Percentiles rank a stretch among this genome's conserved stretches.
Conservation (phyloP, 2,113 vertebrate species). For the Solenodon paradoxus region DNA sequence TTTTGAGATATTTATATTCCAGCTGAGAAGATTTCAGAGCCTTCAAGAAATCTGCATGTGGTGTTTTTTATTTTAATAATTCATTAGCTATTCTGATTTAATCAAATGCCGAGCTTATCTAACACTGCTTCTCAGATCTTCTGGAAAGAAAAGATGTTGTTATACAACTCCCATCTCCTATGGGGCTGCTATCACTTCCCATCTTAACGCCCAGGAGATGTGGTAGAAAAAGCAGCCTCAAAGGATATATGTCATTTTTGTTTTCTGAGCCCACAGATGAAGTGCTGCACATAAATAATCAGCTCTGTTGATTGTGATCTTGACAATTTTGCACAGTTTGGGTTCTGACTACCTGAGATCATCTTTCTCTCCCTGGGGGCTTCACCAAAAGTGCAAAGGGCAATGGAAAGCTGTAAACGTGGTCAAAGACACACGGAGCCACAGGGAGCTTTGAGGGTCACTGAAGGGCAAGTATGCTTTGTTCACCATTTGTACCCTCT, state of each 20-base stretch:
- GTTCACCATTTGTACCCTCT: conserved; percentile 36
- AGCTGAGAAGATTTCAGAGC: conserved; percentile 28
- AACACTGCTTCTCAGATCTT: conserved; percentile 20
- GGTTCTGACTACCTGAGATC: conserved; percentile 63
- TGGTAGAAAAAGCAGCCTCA: neutral
- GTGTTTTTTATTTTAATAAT: conserved; percentile 56
- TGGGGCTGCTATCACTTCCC: conserved; percentile 36
- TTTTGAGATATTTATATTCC: conserved; percentile 2
- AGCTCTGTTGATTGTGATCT: conserved; percentile 30
- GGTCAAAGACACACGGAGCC: conserved; percentile 55
- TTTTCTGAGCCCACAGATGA: conserved; percentile 49
- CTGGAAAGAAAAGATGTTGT: conserved; percentile 7
- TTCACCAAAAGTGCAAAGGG: conserved; percentile 30
- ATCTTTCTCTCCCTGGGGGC: conserved; percentile 48
- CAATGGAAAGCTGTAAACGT: conserved; percentile 60
- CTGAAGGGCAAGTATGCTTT: conserved; percentile 68
- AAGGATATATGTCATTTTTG: conserved; percentile 5
- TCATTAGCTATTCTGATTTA: conserved; percentile 39
- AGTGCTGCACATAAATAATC: conserved; percentile 50
- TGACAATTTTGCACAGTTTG: conserved; percentile 52
- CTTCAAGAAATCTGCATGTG: neutral
- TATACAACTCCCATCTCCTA: neutral
- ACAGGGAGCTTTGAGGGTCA: conserved; percentile 65
- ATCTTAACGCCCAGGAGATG: conserved; percentile 31
- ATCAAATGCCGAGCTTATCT: conserved; percentile 31